phyloP scores from a whole-genome alignment of 2,888 invertebrate genomes.

The Chrysopilus asiliformis region DNA sequence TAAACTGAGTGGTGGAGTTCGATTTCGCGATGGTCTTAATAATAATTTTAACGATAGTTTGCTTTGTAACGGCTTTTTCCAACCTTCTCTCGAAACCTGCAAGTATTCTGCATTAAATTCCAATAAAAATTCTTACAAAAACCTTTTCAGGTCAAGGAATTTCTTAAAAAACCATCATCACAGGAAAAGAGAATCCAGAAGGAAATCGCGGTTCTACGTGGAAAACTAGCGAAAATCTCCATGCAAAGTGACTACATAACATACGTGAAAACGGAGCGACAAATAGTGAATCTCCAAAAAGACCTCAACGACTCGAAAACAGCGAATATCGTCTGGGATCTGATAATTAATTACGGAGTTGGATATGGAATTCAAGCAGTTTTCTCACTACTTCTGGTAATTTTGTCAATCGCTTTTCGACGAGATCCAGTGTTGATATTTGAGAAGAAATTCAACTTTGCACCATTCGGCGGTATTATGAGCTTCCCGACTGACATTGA shows the following conservation, averaged over 20 bases:
- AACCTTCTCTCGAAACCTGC: no score
- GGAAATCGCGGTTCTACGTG: constrained; percentile 10
- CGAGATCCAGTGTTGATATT: constrained; percentile 37
- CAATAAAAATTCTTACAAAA: no score
- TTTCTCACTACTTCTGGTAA: constrained; percentile 28
- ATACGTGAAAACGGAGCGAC: constrained; percentile 14
- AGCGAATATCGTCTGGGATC: constrained; percentile 1
- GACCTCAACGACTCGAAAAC: constrained; percentile 4
- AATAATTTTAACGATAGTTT: no score
- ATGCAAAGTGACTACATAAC: constrained; percentile 13
- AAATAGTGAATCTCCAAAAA: constrained; percentile 11
- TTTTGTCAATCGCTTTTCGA: constrained; percentile 35
- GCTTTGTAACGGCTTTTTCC: no score
- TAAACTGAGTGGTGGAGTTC: no score
- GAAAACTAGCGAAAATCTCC: constrained; percentile 11
- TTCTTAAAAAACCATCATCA: constrained; percentile 7
- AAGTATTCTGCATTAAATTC: no score
- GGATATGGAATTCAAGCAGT: constrained; percentile 32
- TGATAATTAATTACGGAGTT: constrained; percentile 9
- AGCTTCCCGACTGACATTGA: constrained; percentile 38
- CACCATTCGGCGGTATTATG: constrained; percentile 37
- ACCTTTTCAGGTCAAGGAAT: constrained; percentile 12
- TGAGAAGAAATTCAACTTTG: constrained; percentile 34
- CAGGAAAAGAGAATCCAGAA: constrained; percentile 7
- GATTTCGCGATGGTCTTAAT: no score